Evolutionary conservation across 2,888 invertebrate genomes (phyloP).

Genomic region (Polymixis flavicincta): DNA sequence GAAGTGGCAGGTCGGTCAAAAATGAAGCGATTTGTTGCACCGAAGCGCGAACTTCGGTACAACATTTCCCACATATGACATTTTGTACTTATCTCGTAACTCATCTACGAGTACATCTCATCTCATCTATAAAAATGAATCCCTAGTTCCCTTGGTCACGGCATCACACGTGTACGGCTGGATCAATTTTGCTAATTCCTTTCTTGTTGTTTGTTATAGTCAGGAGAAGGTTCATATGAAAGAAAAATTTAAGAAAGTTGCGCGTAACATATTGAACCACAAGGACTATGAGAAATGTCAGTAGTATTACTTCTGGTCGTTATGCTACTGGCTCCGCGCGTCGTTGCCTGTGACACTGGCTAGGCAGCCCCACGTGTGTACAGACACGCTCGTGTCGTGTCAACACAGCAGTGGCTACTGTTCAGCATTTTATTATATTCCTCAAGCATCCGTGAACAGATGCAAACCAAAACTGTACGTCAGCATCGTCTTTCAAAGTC

Average conservation of each 20-base stretch:
- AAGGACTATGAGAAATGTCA: not conserved
- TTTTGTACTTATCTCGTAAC: not conserved
- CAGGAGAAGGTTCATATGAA: too few relatives aligned
- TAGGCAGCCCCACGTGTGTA: not conserved
- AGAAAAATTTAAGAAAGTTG: too few relatives aligned
- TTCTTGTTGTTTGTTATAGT: too few relatives aligned
- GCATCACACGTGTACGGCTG: too few relatives aligned
- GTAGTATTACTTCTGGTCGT: not conserved
- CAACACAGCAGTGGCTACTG: not conserved
- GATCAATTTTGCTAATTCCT: too few relatives aligned
- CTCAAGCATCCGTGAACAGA: not conserved
- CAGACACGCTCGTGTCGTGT: constrained; percentile 2
- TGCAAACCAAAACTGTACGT: not conserved
- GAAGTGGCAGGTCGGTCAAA: not conserved
- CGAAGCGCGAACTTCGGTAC: not conserved
- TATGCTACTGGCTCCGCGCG: not conserved
- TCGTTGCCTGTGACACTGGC: not conserved
- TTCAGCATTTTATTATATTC: not conserved
- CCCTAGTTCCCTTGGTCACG: too few relatives aligned
- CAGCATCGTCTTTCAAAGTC: not conserved
- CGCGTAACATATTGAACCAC: not conserved
- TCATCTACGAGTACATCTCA: too few relatives aligned
- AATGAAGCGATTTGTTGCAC: not conserved
- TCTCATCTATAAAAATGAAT: too few relatives aligned
- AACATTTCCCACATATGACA: not conserved